phyloP scores from a whole-genome alignment of 2,113 vertebrate genomes.

The Phoenicopterus ruber region DNA sequence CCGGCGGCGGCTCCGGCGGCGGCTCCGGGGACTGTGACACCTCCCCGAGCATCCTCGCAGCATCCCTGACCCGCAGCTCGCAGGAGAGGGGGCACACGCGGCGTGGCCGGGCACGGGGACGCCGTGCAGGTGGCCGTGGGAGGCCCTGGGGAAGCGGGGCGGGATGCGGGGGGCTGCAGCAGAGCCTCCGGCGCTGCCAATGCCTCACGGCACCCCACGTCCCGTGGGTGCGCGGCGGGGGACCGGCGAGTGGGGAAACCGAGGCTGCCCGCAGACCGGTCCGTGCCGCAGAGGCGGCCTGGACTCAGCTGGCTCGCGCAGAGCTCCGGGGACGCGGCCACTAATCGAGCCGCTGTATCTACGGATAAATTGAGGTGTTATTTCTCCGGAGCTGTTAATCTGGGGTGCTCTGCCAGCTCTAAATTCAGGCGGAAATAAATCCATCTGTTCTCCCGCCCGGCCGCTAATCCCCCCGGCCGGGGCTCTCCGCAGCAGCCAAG shows the following conservation, averaged over 20 bases:
- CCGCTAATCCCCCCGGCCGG: not conserved
- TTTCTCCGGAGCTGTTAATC: not conserved
- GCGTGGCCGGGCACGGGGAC: not conserved
- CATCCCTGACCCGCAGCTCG: not conserved
- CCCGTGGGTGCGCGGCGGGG: not conserved
- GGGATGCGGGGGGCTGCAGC: not conserved
- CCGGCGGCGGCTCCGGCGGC: not conserved
- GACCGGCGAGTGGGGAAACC: not conserved
- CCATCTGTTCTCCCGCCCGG: not conserved
- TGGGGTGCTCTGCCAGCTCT: not conserved
- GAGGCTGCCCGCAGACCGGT: not conserved
- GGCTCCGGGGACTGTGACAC: not conserved
- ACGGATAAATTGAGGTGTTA: not conserved
- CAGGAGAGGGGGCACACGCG: not conserved
- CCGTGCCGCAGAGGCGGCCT: not conserved
- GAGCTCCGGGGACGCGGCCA: not conserved
- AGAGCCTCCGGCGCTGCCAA: not conserved
- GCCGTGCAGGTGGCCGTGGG: not conserved
- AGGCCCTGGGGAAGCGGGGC: not conserved
- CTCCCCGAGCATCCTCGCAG: not conserved
- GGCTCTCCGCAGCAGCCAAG: not conserved
- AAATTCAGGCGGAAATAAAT: not conserved
- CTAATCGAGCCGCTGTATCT: not conserved
- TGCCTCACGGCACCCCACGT: not conserved
- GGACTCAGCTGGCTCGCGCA: not conserved